These are phyloP conservation scores for Sparidentex hasta DNA, from an alignment of 2,797 vertebrate genomes.

Conservation along the genomic window DNA sequence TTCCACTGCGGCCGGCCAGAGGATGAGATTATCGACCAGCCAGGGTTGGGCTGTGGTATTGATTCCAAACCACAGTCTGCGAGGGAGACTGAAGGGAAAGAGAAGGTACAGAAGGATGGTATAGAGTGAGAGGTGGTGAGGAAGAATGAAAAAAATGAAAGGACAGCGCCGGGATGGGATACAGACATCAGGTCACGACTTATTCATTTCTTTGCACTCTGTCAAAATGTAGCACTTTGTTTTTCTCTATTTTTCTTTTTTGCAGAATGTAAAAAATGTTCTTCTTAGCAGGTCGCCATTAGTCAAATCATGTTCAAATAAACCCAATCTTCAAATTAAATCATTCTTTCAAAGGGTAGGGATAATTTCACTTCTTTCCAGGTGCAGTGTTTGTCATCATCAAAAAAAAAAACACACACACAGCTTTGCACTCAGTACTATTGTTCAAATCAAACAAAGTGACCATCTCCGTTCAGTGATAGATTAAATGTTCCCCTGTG, in stretches of 20 bases:
- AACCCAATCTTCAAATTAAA: not conserved
- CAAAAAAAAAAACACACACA: not conserved
- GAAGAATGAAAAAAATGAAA: conserved; percentile 1
- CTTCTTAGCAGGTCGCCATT: not conserved
- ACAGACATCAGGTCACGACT: not conserved
- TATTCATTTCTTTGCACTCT: not conserved
- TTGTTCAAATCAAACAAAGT: not conserved
- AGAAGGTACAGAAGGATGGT: not conserved
- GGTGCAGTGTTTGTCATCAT: not conserved
- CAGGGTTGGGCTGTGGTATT: conserved; percentile 49
- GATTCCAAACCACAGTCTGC: conserved; percentile 57
- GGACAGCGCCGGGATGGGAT: not conserved
- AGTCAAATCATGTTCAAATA: not conserved
- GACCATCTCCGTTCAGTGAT: not conserved
- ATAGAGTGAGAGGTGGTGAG: not conserved
- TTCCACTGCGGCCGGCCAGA: conserved; percentile 54
- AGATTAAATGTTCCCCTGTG: not conserved
- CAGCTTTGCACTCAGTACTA: not conserved
- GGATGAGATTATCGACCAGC: conserved; percentile 70
- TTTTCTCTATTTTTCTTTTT: not conserved
- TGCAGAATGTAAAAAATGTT: not conserved
- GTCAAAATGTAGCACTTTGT: too few relatives aligned
- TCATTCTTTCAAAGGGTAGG: not conserved
- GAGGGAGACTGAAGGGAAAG: conserved; percentile 13
- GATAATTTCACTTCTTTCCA: not conserved